These are phyloP conservation scores for Cryptus viduatorius DNA, from an alignment of 2,888 invertebrate genomes.

Conservation along the genomic window DNA sequence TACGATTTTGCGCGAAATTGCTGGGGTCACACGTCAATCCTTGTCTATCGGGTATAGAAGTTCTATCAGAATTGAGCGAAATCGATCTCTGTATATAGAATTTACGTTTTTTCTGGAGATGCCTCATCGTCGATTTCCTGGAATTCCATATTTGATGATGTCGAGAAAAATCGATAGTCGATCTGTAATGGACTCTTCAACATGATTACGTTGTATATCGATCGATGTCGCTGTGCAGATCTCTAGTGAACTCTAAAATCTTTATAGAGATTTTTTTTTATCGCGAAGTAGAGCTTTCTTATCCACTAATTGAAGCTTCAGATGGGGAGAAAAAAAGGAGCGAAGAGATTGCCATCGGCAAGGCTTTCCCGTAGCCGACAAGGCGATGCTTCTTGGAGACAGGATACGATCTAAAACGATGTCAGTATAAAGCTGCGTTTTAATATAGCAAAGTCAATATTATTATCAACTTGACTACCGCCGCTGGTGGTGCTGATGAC, in stretches of 20 bases:
- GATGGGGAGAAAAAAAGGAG: neutral
- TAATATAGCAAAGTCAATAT: constrained; percentile 38
- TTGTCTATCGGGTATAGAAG: neutral
- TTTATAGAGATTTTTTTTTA: neutral
- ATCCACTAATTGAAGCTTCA: neutral
- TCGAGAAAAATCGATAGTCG: neutral
- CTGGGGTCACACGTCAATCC: constrained; percentile 7
- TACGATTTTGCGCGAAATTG: neutral
- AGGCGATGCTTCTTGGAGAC: too few species aligned
- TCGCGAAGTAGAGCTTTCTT: neutral
- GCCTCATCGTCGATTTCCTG: neutral
- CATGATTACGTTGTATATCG: neutral
- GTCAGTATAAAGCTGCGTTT: constrained; percentile 12
- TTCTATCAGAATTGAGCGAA: neutral
- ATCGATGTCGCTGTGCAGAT: neutral
- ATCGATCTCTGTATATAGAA: neutral
- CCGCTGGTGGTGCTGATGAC: neutral
- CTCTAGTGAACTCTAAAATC: neutral
- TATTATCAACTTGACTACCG: neutral
- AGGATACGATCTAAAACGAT: constrained; percentile 10
- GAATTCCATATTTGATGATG: neutral
- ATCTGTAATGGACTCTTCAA: neutral
- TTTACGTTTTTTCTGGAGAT: neutral
- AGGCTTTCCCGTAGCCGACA: neutral
- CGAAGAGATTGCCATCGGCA: neutral